Evolutionary conservation across 2,113 vertebrate genomes (phyloP).

Genomic region (Engraulis encrasicolus): DNA sequence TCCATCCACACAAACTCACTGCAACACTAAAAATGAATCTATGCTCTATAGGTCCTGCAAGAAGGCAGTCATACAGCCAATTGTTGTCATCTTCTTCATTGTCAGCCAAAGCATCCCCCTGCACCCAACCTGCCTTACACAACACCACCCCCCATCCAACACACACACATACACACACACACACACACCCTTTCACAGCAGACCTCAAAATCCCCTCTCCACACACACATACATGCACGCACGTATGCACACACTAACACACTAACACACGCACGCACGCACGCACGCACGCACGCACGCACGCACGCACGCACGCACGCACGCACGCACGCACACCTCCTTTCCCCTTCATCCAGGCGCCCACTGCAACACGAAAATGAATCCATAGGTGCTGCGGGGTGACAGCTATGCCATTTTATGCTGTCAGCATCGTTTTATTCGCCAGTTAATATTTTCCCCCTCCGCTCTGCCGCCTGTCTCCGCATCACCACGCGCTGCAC

Average conservation of each 20-base stretch:
- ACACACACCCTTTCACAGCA: neutral
- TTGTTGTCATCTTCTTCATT: too few species aligned
- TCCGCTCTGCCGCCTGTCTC: conserved; percentile 28
- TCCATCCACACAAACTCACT: too few species aligned
- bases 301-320: neutral
- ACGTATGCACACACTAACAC: neutral
- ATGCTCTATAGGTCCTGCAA: too few species aligned
- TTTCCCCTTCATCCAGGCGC: neutral
- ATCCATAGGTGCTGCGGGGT: conserved; percentile 48
- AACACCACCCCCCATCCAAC: too few species aligned
- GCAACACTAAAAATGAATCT: too few species aligned
- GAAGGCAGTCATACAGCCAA: too few species aligned
- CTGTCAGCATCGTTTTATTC: conserved; percentile 71
- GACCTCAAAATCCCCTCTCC: neutral
- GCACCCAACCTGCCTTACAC: too few species aligned
- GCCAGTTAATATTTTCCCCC: conserved; percentile 64
- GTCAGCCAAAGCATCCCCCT: too few species aligned
- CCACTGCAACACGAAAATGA: conserved; percentile 46
- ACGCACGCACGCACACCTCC: neutral
- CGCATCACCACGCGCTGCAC: conserved; percentile 38
- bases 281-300: neutral
- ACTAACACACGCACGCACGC: neutral
- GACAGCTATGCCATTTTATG: conserved; percentile 61
- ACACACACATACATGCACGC: neutral
- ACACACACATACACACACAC: neutral